Percentiles rank a stretch among this genome's conserved stretches.
These are phyloP conservation scores for Dryomyza anilis DNA, from an alignment of 2,888 invertebrate genomes.

Conservation along the genomic window DNA sequence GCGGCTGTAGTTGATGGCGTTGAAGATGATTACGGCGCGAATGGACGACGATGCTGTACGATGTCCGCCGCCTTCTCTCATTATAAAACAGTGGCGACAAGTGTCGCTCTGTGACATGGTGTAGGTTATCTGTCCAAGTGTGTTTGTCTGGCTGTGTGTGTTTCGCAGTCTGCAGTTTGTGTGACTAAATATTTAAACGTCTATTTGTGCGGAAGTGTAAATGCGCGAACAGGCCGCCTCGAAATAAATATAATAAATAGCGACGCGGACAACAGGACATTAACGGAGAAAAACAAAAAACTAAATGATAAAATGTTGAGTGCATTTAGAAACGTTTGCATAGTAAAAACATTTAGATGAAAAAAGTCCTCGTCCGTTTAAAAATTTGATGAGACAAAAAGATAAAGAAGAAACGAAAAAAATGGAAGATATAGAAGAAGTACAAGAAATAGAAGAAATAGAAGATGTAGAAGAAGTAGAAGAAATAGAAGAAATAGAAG, in stretches of 20 bases:
- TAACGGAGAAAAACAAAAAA: background rate
- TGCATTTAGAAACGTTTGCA: background rate
- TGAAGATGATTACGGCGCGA: constrained; percentile 1
- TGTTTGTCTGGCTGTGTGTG: background rate
- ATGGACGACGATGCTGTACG: background rate
- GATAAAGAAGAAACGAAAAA: background rate
- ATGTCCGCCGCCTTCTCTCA: no score
- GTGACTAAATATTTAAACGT: constrained; percentile 11
- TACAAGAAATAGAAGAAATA: background rate
- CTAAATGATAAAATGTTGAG: background rate
- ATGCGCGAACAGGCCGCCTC: constrained; percentile 21
- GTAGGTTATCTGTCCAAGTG: no score
- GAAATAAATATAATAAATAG: constrained; percentile 10
- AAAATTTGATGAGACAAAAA: background rate
- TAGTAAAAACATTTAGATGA: background rate
- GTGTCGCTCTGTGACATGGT: no score
- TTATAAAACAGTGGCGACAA: no score
- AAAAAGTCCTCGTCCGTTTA: no score
- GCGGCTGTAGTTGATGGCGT: background rate
- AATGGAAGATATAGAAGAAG: background rate
- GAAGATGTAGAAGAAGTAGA: background rate
- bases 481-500: background rate
- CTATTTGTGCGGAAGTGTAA: constrained; percentile 22
- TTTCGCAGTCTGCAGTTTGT: constrained; percentile 5
- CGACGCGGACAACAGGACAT: background rate